A percentile compares a stretch with the other conserved stretches of the same genome.
Evolutionary conservation across 2,888 invertebrate species (phyloP).

Genomic region (Rhorus exstirpatorius): DNA sequence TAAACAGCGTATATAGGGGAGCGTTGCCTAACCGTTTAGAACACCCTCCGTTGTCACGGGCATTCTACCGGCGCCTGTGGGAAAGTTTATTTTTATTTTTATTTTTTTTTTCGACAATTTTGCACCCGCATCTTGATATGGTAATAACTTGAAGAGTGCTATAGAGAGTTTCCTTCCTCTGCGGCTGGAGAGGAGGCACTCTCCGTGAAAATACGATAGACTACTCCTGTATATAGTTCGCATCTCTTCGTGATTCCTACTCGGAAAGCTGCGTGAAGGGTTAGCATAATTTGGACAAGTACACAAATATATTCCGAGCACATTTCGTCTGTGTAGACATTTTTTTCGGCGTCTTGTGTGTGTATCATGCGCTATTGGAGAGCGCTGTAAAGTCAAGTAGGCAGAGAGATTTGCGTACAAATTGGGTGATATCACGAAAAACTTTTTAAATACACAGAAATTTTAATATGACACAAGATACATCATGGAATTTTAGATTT

Average conservation of each 20-base stretch:
- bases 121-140: slow-evolving; percentile 29
- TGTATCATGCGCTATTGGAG: neutral
- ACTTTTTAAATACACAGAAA: neutral
- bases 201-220: neutral
- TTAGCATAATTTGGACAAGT: slow-evolving; percentile 50
- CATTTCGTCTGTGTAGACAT: slow-evolving; percentile 18
- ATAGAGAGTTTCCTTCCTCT: neutral
- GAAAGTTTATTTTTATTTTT: slow-evolving; percentile 8
- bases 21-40: slow-evolving; percentile 8
- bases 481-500: too few relatives aligned
- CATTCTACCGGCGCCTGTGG: slow-evolving; percentile 9
- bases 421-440: slow-evolving; percentile 27
- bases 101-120: slow-evolving; percentile 39
- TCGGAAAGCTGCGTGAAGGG: slow-evolving; percentile 24
- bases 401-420: neutral
- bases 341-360: neutral
- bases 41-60: slow-evolving; percentile 11
- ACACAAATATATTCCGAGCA: slow-evolving; percentile 55
- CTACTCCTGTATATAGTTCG: slow-evolving; percentile 1
- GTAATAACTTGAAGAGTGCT: slow-evolving; percentile 23
- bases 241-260: slow-evolving; percentile 32
- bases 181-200: neutral
- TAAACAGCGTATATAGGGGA: slow-evolving; percentile 18
- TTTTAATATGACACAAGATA: too few relatives aligned
- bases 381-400: neutral